Evolutionary conservation across 2,113 vertebrate genomes (phyloP).

Genomic region (Phoxinus phoxinus): DNA sequence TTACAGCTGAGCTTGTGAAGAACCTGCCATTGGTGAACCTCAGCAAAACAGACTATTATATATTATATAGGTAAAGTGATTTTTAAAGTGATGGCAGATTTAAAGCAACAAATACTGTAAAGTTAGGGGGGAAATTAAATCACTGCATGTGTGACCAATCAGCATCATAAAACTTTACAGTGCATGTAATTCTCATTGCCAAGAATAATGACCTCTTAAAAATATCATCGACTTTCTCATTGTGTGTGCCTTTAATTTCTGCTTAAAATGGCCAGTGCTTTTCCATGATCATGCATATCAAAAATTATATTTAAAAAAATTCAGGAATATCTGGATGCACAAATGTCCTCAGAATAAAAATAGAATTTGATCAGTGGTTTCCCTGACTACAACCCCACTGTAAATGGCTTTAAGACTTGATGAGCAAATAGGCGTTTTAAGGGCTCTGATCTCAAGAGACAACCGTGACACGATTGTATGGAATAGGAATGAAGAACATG

Average conservation of each 20-base stretch:
- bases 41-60: not conserved
- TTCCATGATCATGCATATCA: not conserved
- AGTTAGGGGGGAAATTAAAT: not conserved
- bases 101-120: not conserved
- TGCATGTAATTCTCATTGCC: slow-evolving; percentile 17
- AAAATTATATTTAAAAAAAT: slow-evolving; percentile 9
- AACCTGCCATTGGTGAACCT: not conserved
- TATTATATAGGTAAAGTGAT: not conserved
- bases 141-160: slow-evolving; percentile 3
- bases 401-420: slow-evolving; percentile 7
- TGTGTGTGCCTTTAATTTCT: slow-evolving; percentile 25
- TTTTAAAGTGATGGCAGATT: not conserved
- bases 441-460: slow-evolving; percentile 18
- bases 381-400: slow-evolving; percentile 33
- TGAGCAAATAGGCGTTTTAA: slow-evolving; percentile 18
- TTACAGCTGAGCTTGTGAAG: slow-evolving; percentile 14
- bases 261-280: not conserved
- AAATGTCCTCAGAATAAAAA: slow-evolving; percentile 16
- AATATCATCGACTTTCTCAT: slow-evolving; percentile 27
- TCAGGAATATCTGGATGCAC: slow-evolving; percentile 20
- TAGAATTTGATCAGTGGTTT: slow-evolving; percentile 32
- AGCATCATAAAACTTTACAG: slow-evolving; percentile 30
- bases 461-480: not conserved
- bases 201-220: slow-evolving; percentile 23
- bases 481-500: not conserved